Conservation (phyloP, 2,797 vertebrate genomes). For the Cephalopachus bancanus region DNA sequence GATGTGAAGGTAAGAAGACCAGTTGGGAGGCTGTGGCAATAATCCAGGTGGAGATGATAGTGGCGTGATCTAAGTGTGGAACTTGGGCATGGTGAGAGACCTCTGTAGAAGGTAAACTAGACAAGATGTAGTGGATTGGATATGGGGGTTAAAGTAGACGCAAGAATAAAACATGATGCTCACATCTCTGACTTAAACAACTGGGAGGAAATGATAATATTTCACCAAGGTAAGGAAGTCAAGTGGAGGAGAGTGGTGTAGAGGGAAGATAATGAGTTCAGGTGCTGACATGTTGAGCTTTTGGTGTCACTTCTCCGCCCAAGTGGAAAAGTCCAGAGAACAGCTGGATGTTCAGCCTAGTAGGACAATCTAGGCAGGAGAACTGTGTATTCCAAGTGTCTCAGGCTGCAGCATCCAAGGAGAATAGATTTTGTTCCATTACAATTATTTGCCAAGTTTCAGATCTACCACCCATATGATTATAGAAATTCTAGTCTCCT, state of each 20-base stretch:
- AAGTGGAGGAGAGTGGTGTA: not conserved
- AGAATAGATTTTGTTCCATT: not conserved
- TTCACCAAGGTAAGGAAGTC: slow-evolving; percentile 5
- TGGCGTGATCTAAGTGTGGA: not conserved
- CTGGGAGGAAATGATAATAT: not conserved
- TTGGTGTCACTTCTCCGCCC: not conserved
- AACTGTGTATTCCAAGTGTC: not conserved
- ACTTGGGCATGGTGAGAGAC: not conserved
- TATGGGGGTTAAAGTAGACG: not conserved
- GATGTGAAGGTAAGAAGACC: not conserved
- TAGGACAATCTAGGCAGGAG: not conserved
- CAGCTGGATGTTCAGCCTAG: not conserved
- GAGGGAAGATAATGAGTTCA: not conserved
- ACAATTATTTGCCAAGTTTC: not conserved
- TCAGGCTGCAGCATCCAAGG: not conserved
- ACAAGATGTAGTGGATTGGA: not conserved
- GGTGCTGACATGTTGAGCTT: not conserved
- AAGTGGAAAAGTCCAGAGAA: not conserved
- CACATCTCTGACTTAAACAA: not conserved
- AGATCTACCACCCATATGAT: not conserved
- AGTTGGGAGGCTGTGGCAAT: not conserved
- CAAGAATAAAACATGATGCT: not conserved
- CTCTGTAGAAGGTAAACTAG: not conserved
- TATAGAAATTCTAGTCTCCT: not conserved
- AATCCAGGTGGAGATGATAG: not conserved